Evolutionary conservation across 2,888 invertebrate genomes (phyloP).

Genomic region (Pseudococcus longispinus): DNA sequence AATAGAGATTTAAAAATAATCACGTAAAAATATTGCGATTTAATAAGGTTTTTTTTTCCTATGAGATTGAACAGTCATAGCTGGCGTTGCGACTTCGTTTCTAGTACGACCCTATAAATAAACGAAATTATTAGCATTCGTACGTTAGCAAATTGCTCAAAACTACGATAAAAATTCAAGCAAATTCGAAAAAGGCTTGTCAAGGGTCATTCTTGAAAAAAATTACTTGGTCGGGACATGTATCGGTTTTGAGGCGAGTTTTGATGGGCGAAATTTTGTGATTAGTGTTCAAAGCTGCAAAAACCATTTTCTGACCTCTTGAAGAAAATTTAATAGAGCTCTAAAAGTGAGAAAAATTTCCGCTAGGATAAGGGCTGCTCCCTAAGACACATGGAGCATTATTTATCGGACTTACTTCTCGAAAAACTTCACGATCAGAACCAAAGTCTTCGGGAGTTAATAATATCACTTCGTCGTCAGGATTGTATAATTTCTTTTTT

Average conservation of each 20-base stretch:
- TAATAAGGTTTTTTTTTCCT: conserved; percentile 34
- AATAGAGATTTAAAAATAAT: not conserved
- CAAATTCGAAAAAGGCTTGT: not conserved
- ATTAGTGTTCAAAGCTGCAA: not conserved
- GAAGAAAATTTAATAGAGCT: not conserved
- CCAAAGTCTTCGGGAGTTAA: not conserved
- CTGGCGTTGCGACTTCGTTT: conserved; percentile 41
- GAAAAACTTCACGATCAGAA: not conserved
- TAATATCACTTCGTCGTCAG: not conserved
- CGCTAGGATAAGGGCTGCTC: not conserved
- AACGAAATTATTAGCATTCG: not conserved
- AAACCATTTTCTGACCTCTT: not conserved
- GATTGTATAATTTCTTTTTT: conserved; percentile 3
- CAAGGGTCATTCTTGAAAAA: not conserved
- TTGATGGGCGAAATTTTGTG: not conserved
- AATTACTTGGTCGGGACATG: not conserved
- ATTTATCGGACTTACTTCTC: not conserved
- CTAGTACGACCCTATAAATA: conserved; percentile 28
- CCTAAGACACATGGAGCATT: not conserved
- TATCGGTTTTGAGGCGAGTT: not conserved
- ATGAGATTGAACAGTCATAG: conserved; percentile 8
- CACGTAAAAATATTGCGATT: not conserved
- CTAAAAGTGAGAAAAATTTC: not conserved
- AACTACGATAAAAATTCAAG: not conserved
- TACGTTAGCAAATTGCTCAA: not conserved